Conservation (phyloP, 2,113 vertebrate species). For the Beaufortia kweichowensis region DNA sequence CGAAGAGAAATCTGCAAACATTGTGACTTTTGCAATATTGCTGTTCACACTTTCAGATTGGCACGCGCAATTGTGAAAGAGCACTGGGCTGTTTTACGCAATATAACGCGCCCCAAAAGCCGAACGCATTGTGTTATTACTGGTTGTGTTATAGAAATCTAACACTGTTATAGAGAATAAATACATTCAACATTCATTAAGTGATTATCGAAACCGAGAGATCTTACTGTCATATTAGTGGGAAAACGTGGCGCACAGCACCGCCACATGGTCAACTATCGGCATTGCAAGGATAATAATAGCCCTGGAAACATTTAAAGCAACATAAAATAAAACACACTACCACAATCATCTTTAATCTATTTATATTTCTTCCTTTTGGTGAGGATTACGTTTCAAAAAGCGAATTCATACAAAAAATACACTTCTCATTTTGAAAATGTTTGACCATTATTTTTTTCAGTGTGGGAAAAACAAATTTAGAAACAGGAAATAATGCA, state of each 20-base stretch:
- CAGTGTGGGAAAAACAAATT: background rate
- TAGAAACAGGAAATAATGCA: background rate
- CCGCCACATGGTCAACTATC: background rate
- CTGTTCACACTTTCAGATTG: constrained; percentile 31
- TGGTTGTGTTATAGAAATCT: background rate
- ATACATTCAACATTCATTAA: background rate
- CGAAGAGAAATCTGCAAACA: constrained; percentile 21
- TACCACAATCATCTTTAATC: too few species aligned
- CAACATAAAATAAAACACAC: background rate
- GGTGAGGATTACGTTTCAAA: background rate
- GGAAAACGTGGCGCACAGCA: background rate
- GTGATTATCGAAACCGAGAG: background rate
- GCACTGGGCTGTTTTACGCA: background rate
- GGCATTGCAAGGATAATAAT: background rate
- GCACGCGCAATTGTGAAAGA: constrained; percentile 30
- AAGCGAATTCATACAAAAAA: background rate
- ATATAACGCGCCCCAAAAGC: background rate
- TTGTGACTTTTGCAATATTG: constrained; percentile 30
- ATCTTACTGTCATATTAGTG: background rate
- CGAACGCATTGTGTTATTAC: background rate
- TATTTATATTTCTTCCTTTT: background rate
- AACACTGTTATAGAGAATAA: background rate
- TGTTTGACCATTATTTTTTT: background rate
- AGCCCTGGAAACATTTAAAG: too few species aligned
- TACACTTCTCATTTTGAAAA: background rate